phyloP scores from a whole-genome alignment of 2,888 invertebrate species.

The Hyppa rectilinea region DNA sequence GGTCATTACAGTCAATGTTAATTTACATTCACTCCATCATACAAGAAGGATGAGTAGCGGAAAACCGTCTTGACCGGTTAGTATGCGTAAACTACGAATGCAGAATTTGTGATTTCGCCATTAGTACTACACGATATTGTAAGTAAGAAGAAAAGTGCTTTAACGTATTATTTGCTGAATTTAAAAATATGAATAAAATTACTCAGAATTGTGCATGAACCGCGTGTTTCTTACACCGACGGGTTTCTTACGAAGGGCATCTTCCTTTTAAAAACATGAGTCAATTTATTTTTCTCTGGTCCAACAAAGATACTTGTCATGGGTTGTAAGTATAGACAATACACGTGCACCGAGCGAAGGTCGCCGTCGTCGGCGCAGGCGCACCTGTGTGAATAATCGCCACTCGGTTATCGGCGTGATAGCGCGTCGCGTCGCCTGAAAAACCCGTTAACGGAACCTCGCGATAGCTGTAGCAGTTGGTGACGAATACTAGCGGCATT shows the following conservation, averaged over 20 bases:
- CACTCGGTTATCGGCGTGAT: slow-evolving; percentile 52
- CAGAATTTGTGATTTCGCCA: no score
- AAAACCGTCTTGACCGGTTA: no score
- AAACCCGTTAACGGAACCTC: slow-evolving; percentile 58
- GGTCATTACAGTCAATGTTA: no score
- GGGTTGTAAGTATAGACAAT: slow-evolving; percentile 61
- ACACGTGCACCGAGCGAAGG: slow-evolving; percentile 64
- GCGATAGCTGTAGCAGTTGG: slow-evolving; percentile 34
- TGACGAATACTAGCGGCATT: slow-evolving; percentile 21
- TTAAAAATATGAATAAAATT: neutral
- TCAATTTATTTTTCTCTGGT: slow-evolving; percentile 9
- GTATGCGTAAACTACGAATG: no score
- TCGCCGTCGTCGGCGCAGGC: slow-evolving; percentile 55
- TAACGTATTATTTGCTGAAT: neutral
- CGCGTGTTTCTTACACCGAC: neutral
- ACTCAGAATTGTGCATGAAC: neutral
- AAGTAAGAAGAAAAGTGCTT: no score
- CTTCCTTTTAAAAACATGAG: neutral
- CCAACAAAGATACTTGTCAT: slow-evolving; percentile 27
- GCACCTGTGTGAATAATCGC: slow-evolving; percentile 64
- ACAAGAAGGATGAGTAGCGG: no score
- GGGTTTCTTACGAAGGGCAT: neutral
- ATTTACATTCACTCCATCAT: no score
- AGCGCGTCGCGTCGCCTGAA: slow-evolving; percentile 53
- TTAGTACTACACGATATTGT: no score